A percentile compares a stretch with the other conserved stretches of the same genome.
These are phyloP conservation scores for Exocentrus adspersus DNA, from an alignment of 2,888 invertebrate genomes.

Conservation along the genomic window DNA sequence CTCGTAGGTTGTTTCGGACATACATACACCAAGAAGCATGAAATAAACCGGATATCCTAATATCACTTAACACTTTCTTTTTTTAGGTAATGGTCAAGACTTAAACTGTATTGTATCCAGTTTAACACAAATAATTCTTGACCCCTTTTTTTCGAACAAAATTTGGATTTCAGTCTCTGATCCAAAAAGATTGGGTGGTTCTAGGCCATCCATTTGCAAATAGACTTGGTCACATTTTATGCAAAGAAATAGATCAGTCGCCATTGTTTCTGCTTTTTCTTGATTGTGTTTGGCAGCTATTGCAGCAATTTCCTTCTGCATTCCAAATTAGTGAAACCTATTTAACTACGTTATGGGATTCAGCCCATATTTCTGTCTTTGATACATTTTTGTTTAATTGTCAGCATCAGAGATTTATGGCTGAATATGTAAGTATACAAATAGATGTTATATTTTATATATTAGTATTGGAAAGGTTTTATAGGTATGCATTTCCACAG, in stretches of 20 bases:
- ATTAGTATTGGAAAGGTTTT: background rate
- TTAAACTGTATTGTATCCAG: constrained; percentile 87
- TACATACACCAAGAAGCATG: too few species aligned
- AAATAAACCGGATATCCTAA: background rate
- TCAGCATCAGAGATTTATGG: constrained; percentile 78
- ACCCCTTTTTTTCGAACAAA: constrained; percentile 85
- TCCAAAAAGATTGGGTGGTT: constrained; percentile 96
- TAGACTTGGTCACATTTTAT: constrained; percentile 76
- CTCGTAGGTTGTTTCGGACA: too few species aligned
- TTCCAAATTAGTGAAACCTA: constrained; percentile 95
- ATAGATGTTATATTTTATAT: constrained; percentile 14
- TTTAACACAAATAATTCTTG: constrained; percentile 86
- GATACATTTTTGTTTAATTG: constrained; percentile 94
- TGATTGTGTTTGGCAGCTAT: constrained; percentile 93
- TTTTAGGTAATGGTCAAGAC: constrained; percentile 85
- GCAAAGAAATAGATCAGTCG: constrained; percentile 73
- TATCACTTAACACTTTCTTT: constrained; percentile 14
- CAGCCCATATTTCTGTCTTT: constrained; percentile 86
- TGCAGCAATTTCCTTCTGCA: constrained; percentile 85
- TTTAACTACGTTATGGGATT: constrained; percentile 92
- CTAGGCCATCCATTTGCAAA: constrained; percentile 81
- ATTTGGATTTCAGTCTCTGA: constrained; percentile 86
- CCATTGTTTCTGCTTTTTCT: constrained; percentile 92
- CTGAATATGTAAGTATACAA: constrained; percentile 69
- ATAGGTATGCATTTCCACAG: too few species aligned